Percentiles rank a stretch among this genome's conserved stretches.
These are phyloP conservation scores for Sphaeramia orbicularis DNA, from an alignment of 2,797 vertebrate species.

Conservation along the genomic window DNA sequence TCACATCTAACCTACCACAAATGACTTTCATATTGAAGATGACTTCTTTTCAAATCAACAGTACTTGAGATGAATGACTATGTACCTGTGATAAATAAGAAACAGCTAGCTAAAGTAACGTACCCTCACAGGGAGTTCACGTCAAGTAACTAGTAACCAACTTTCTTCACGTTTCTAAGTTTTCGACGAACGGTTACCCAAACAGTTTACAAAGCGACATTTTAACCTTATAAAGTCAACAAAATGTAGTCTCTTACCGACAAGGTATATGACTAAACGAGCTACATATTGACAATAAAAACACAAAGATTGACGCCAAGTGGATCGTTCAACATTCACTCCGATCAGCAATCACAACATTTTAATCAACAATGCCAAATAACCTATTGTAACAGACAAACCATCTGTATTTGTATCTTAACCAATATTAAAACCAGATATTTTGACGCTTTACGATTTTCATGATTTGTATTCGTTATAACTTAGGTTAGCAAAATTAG, in stretches of 20 bases:
- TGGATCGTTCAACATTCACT: not conserved
- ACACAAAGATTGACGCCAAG: conserved; percentile 1
- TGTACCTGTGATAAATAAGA: not conserved
- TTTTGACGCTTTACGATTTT: not conserved
- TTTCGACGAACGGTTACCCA: not conserved
- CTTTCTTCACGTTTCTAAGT: conserved; percentile 6
- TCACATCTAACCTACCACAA: not conserved
- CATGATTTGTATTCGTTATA: not conserved
- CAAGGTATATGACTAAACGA: not conserved
- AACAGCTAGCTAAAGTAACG: not conserved
- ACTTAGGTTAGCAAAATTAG: conserved; percentile 58
- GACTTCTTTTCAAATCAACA: not conserved
- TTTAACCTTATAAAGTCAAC: fast-evolving
- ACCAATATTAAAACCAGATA: fast-evolving
- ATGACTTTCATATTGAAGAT: not conserved
- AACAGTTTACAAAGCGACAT: not conserved
- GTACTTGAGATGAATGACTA: not conserved
- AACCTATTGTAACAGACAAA: not conserved
- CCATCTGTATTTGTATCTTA: fast-evolving
- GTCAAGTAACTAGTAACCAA: conserved; percentile 23
- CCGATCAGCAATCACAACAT: not conserved
- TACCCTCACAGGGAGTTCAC: not conserved
- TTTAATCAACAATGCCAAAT: fast-evolving
- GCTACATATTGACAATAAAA: not conserved
- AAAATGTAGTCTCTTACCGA: not conserved